Evolutionary conservation across 2,888 invertebrate genomes (phyloP), one percentile per base, ranked within the genome.

Genomic region (Harpalus rubripes): DNA sequence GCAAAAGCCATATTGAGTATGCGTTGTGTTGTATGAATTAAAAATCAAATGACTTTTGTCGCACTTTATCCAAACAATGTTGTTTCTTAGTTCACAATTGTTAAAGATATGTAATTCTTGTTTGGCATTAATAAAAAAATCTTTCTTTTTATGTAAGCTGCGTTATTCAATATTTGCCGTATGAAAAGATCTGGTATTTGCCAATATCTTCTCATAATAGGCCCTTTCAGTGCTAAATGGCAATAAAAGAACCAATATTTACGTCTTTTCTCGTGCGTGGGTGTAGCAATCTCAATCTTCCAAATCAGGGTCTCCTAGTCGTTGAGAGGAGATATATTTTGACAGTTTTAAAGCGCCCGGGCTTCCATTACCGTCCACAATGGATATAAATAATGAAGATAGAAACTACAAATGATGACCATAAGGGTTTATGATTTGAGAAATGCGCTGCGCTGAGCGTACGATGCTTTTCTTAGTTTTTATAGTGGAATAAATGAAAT

Each of bases 351-450:
- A 80, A 59, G 79, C 79, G 61, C 79, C 32, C 16, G 39, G 32
- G 79, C 32, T 61, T 12, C 79, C 59, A 80, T 80, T 80, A 80
- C 41, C 59, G 59, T 15, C 61, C 79, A 80, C 61, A 61, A 59
- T 61, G 79, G 79, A 61, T 80, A 80, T 80, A 80, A 80, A 80
- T 80, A 80, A 80, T 80, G 79, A 80, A 80, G 59, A 80, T 80
- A 61, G 59, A 80, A 59, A 61, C 79, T 80, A 80, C 79, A 80
- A 61, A 80, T 61, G 79, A 80, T 80, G 79, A 80, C 61, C 59
- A 80, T 59, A 61, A 59, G 79, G 59, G 79, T 79, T 59, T 79
- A 80, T 80, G 59, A 80, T 80, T 80, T 80, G 79, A 80, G 79
- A 80, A 80, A 80, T 59, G 79, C 59, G 79, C 26, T 76, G 39